A percentile compares a stretch with the other conserved stretches of the same genome.
These are phyloP conservation scores for Coelogynopora nodosa DNA, from an alignment of 2,888 invertebrate genomes.

Conservation along the genomic window DNA sequence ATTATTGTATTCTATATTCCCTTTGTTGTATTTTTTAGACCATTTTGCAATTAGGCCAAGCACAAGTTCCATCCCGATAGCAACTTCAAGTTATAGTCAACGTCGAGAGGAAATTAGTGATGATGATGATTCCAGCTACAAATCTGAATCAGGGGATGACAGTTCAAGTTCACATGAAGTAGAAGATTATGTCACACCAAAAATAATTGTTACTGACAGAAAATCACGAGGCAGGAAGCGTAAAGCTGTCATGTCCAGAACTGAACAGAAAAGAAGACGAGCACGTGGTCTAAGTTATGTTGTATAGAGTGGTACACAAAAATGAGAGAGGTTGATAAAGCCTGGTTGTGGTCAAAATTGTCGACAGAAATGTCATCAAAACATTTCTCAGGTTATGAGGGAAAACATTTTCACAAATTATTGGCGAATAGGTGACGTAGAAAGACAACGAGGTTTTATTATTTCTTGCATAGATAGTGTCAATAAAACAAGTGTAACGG, in stretches of 20 bases:
- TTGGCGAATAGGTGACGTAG: neutral
- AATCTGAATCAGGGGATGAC: slow-evolving; percentile 23
- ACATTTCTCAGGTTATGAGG: neutral
- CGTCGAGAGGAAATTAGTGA: slow-evolving; percentile 16
- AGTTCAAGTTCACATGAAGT: slow-evolving; percentile 20
- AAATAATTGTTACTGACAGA: neutral
- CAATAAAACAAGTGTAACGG: neutral
- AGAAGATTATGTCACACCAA: slow-evolving; percentile 9
- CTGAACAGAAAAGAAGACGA: neutral
- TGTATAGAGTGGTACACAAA: neutral
- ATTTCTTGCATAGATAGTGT: neutral
- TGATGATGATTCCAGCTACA: slow-evolving; percentile 23
- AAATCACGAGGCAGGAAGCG: neutral
- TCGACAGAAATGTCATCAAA: neutral
- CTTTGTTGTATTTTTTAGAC: neutral
- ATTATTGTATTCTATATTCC: neutral
- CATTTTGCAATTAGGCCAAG: neutral
- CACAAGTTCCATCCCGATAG: neutral
- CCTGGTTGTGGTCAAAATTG: neutral
- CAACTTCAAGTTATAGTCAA: neutral
- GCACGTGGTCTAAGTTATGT: neutral
- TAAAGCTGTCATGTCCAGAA: neutral
- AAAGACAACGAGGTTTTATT: neutral
- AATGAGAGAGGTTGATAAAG: neutral
- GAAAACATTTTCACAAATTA: neutral